Conservation (phyloP, 2,797 vertebrate species). For the Tenualosa ilisha region DNA sequence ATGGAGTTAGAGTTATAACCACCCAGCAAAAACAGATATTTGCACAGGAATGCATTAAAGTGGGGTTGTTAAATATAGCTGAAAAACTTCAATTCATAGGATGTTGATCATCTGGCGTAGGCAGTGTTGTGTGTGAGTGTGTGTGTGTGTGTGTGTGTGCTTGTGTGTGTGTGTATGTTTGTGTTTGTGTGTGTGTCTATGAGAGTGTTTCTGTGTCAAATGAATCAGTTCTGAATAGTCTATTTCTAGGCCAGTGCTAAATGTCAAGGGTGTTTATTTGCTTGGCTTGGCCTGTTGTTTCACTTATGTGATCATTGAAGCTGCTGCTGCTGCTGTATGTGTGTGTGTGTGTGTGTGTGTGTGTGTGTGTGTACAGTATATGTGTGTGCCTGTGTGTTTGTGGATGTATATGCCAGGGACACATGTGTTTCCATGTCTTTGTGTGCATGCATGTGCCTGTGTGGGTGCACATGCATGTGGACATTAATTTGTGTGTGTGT, state of each 20-base stretch:
- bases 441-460: too few relatives aligned
- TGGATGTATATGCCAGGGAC: not conserved
- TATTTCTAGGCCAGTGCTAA: constrained; percentile 21
- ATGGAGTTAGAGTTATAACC: not conserved
- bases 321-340: not conserved
- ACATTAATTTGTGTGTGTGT: not conserved
- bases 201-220: constrained; percentile 15
- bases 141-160: not conserved
- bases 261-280: constrained; percentile 25
- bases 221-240: constrained; percentile 19
- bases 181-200: constrained; percentile 10
- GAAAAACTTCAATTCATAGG: not conserved
- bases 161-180: not conserved
- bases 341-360: not conserved
- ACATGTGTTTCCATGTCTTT: too few relatives aligned
- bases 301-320: not conserved
- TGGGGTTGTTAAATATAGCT: constrained; percentile 5
- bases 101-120: constrained; percentile 13
- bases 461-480: not conserved
- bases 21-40: not conserved
- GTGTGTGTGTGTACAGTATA: not conserved
- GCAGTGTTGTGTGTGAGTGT: not conserved
- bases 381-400: not conserved
- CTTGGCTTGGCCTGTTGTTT: constrained; percentile 15
- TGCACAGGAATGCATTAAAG: not conserved